Conservation (phyloP, 1,140 invertebrate species). For the Pogonus chalceus region DNA sequence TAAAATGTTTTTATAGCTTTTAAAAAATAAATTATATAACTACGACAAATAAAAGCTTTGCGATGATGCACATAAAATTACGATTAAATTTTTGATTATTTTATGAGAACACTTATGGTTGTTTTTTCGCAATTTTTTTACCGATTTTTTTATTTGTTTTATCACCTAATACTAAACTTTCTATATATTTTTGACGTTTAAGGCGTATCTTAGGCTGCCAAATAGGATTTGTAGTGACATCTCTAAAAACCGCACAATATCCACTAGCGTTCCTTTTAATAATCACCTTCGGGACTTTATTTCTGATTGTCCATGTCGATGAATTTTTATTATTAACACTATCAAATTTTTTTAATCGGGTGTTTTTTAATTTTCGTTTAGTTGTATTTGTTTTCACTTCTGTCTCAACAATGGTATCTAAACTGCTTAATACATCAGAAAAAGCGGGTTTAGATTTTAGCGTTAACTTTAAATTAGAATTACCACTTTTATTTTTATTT, state of each 20-base stretch:
- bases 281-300: constrained; percentile 1
- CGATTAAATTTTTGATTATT: no score
- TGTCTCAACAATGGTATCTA: not conserved
- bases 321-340: not conserved
- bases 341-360: not conserved
- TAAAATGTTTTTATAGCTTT: no score
- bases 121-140: no score
- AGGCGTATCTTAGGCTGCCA: not conserved
- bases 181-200: no score
- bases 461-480: not conserved
- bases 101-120: no score
- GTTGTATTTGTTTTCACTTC: not conserved
- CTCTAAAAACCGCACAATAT: not conserved
- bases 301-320: not conserved
- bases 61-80: no score
- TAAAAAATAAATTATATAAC: no score
- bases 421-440: not conserved
- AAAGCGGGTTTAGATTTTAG: not conserved
- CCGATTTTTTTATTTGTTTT: no score
- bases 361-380: not conserved
- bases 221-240: not conserved
- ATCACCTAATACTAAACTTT: no score
- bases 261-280: not conserved
- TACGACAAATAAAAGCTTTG: no score
- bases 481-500: not conserved